These are phyloP conservation scores for Stegophylla sp. DNA, from an alignment of 2,888 invertebrate species.

Conservation along the genomic window DNA sequence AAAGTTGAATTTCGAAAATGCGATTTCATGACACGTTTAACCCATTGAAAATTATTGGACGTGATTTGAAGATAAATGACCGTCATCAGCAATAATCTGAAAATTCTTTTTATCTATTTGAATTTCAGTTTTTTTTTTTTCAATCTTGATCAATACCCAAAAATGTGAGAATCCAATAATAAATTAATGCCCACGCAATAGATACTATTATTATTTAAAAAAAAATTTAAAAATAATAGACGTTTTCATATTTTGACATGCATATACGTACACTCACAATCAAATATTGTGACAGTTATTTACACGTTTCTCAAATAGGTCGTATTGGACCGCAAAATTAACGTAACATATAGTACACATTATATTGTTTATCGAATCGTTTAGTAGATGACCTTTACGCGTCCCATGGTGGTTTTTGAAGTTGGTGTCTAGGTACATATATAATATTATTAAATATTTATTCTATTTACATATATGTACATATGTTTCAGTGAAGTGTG, in stretches of 20 bases:
- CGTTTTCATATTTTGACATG: not conserved
- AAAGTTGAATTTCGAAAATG: constrained; percentile 46
- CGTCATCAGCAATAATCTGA: not conserved
- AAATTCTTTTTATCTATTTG: not conserved
- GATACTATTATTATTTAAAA: too few relatives aligned
- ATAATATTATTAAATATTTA: not conserved
- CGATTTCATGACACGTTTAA: constrained; percentile 41
- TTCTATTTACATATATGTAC: constrained; percentile 2
- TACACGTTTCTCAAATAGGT: not conserved
- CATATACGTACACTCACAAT: not conserved
- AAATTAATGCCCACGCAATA: too few relatives aligned
- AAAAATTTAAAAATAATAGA: too few relatives aligned
- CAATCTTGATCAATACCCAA: too few relatives aligned
- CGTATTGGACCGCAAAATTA: constrained; percentile 22
- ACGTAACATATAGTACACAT: constrained; percentile 6
- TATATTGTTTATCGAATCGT: not conserved
- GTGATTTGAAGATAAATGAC: constrained; percentile 44
- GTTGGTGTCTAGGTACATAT: not conserved
- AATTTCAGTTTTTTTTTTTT: not conserved
- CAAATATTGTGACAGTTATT: not conserved
- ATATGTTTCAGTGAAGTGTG: constrained; percentile 2
- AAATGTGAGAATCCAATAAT: too few relatives aligned
- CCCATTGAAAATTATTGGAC: constrained; percentile 48
- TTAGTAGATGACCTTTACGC: constrained; percentile 32
- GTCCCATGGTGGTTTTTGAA: constrained; percentile 29